Base-by-base conservation (phyloP, 2,888 invertebrate species). In the Sminthurinus aureus region DNA sequence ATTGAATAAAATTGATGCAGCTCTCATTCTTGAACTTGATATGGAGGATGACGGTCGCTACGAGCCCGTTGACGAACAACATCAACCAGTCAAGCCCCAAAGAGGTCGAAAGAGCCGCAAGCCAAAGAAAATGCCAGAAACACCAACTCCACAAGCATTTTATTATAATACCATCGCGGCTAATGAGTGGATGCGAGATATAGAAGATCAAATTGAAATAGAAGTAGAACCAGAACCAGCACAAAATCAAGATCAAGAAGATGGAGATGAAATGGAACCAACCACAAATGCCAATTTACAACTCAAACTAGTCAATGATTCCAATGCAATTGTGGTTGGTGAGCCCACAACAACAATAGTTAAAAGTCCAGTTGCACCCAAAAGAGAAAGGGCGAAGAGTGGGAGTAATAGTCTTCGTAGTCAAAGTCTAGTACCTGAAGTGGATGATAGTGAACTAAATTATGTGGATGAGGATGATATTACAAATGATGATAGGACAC, bases 91-190 rank as follows among this genome's bases (percentile, higher is more conserved):
- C 8, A 87, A 86, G 81, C 88, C 88, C 3, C 69, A 81, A 69
- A 84, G 88, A 80, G 82, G 80, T 51, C 86, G 86, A 76, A 38
- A 38, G 38, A 38, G 38, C 6, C 82, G 85, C 83, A 84, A 85
- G 26, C 38, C 82, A 67, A 82, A 81, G 12, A 82, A 83, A 26
- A 79, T 81, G 15, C 81, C 83, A 38, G 82, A 74, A 67, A 79
- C 85, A 13, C 71, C 85, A 3, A 84, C 85, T 3, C 82, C 84
- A 58, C 85, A 83, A 52, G 77, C 84, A 0, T 83, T 88, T 76
- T 88, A 88, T 66, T 88, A 88, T 86, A 88, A 88, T 76, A 88
- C 88, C 22, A 87, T 88, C 51, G 87, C 87, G 13, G 88, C 84
- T 3, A 88, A 87, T 76, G 88, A 88, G 76, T 88, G 88, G 88